Evolutionary conservation across 2,797 vertebrate genomes (phyloP).

Genomic region (Platalea minor): DNA sequence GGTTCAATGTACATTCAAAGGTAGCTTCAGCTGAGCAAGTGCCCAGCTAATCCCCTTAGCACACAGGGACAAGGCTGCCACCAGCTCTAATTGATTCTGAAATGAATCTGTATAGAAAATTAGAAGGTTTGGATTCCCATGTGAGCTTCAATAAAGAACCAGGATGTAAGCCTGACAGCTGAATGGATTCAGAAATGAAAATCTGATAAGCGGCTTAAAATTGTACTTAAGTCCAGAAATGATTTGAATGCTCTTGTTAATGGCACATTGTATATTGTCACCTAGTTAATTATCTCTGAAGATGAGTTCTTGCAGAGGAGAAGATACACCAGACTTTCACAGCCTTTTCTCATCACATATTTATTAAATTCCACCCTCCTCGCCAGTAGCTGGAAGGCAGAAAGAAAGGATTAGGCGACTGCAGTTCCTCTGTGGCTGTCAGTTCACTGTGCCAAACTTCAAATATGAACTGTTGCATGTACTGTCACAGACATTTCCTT

Average conservation of each 20-base stretch:
- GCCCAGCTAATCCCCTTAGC: constrained; percentile 87
- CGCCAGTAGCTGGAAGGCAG: constrained; percentile 83
- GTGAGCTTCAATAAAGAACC: constrained; percentile 78
- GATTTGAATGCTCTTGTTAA: constrained; percentile 81
- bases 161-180: constrained; percentile 80
- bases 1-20: constrained; percentile 77
- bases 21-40: constrained; percentile 81
- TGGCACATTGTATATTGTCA: constrained; percentile 77
- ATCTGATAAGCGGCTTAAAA: constrained; percentile 86
- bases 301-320: constrained; percentile 74
- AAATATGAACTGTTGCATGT: constrained; percentile 85
- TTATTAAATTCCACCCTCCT: constrained; percentile 85
- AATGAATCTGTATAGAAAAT: constrained; percentile 85
- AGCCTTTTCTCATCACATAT: constrained; percentile 81
- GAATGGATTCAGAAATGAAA: constrained; percentile 79
- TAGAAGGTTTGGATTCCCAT: constrained; percentile 83
- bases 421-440: constrained; percentile 81
- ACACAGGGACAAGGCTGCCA: constrained; percentile 81
- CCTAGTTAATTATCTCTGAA: constrained; percentile 83
- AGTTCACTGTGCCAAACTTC: constrained; percentile 84
- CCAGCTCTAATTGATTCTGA: constrained; percentile 91
- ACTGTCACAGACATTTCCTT: constrained; percentile 85
- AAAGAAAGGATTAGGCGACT: constrained; percentile 85
- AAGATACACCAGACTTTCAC: constrained; percentile 71
- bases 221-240: constrained; percentile 77